Percentiles rank a stretch among this genome's conserved stretches.
Conservation (phyloP, 2,888 invertebrate genomes). For the Spilosoma lubricipeda region DNA sequence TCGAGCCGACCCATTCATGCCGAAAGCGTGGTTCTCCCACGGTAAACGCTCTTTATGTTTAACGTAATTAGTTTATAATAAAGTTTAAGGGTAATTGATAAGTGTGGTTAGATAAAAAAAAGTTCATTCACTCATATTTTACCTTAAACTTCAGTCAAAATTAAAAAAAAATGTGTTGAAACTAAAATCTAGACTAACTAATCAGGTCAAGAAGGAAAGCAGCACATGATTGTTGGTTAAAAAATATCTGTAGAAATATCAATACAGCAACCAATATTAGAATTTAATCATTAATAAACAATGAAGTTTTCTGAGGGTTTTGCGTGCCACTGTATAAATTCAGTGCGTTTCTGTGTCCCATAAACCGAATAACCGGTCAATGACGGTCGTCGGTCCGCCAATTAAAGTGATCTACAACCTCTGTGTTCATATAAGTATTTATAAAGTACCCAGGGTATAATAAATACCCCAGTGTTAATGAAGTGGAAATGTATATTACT, state of each 20-base stretch:
- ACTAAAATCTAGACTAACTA: not conserved
- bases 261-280: not conserved
- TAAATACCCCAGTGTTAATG: constrained; percentile 78
- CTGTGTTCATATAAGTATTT: constrained; percentile 76
- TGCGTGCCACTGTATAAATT: constrained; percentile 71
- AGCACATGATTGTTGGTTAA: not conserved
- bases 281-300: constrained; percentile 25
- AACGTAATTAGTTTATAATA: no score
- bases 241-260: not conserved
- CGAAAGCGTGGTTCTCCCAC: no score
- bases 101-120: no score
- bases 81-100: no score
- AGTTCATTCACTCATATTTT: not conserved
- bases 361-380: constrained; percentile 69
- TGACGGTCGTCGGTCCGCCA: constrained; percentile 72
- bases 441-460: constrained; percentile 78
- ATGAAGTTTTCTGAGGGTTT: constrained; percentile 47
- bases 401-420: constrained; percentile 81
- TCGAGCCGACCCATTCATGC: no score
- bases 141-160: not conserved
- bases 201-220: not conserved
- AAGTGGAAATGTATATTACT: constrained; percentile 75
- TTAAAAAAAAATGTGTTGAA: not conserved
- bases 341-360: constrained; percentile 64
- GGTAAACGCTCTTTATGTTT: no score